Evolutionary conservation across 2,888 invertebrate genomes (phyloP).

Genomic region (Melanchra persicariae): DNA sequence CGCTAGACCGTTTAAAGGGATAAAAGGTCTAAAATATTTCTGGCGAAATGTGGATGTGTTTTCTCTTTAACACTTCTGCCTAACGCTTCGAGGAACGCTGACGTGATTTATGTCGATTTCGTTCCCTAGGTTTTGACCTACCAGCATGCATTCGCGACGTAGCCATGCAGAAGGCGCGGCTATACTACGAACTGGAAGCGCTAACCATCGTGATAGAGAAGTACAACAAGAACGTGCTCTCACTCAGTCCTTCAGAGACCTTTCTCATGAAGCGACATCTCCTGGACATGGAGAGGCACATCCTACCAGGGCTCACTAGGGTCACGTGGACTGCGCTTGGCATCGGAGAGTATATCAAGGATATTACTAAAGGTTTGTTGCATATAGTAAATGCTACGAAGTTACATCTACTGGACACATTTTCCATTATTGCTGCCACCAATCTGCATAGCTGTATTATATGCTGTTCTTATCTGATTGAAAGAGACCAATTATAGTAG

Average conservation of each 20-base stretch:
- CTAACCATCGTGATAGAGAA: constrained; percentile 90
- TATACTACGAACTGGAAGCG: constrained; percentile 92
- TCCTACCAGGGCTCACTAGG: constrained; percentile 95
- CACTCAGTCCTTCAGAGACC: constrained; percentile 93
- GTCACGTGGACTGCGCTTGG: constrained; percentile 97
- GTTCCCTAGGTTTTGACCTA: constrained; percentile 80
- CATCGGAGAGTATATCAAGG: constrained; percentile 93
- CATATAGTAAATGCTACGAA: no score
- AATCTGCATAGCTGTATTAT: background rate
- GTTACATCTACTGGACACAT: no score
- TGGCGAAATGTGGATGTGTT: no score
- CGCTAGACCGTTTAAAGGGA: no score
- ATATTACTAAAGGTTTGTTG: constrained; percentile 84
- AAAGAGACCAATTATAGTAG: no score
- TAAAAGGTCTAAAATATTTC: no score
- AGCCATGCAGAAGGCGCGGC: constrained; percentile 91
- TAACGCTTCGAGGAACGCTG: background rate
- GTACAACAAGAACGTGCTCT: constrained; percentile 92
- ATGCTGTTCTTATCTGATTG: no score
- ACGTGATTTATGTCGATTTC: background rate
- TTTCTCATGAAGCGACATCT: constrained; percentile 93
- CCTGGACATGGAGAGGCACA: constrained; percentile 93
- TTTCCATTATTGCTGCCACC: background rate
- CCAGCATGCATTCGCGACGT: constrained; percentile 89
- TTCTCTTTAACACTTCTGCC: no score